Conservation (phyloP, 1,140 invertebrate genomes). For the Musca vetustissima region DNA sequence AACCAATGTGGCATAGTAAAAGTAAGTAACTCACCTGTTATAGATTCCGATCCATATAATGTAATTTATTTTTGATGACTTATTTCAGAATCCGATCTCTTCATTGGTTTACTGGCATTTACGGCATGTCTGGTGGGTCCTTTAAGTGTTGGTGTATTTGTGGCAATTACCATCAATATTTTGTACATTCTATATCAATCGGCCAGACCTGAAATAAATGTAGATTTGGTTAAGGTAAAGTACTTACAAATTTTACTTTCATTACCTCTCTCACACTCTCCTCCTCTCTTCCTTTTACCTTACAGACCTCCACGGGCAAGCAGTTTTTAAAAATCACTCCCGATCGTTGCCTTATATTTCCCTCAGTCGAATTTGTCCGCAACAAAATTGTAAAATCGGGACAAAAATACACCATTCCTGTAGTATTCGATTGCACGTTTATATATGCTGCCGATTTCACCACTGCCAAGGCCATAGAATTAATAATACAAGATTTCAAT, state of each 20-base stretch:
- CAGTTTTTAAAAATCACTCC: slow-evolving; percentile 76
- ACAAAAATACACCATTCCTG: slow-evolving; percentile 63
- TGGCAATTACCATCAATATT: slow-evolving; percentile 82
- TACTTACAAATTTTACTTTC: not conserved
- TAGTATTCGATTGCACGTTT: slow-evolving; percentile 77
- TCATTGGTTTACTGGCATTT: slow-evolving; percentile 80
- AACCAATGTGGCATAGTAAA: slow-evolving; percentile 74
- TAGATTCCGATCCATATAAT: not conserved
- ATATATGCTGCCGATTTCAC: slow-evolving; percentile 80
- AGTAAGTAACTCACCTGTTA: slow-evolving; percentile 57
- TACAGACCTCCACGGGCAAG: slow-evolving; percentile 64
- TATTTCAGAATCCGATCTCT: slow-evolving; percentile 75
- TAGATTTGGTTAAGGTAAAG: slow-evolving; percentile 63
- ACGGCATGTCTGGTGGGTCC: slow-evolving; percentile 75
- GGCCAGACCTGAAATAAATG: slow-evolving; percentile 77
- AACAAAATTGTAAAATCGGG: slow-evolving; percentile 75
- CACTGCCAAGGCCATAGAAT: slow-evolving; percentile 69
- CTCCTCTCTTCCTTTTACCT: slow-evolving; percentile 32
- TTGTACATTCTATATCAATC: slow-evolving; percentile 84
- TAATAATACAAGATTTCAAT: slow-evolving; percentile 69
- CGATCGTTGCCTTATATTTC: slow-evolving; percentile 80
- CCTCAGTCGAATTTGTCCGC: slow-evolving; percentile 79
- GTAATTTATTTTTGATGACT: not conserved
- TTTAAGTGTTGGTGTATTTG: slow-evolving; percentile 83
- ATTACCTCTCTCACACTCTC: not conserved